Percentiles rank a stretch among this genome's conserved stretches.
phyloP scores from a whole-genome alignment of 2,888 invertebrate species.

The Troides oblongomaculatus region DNA sequence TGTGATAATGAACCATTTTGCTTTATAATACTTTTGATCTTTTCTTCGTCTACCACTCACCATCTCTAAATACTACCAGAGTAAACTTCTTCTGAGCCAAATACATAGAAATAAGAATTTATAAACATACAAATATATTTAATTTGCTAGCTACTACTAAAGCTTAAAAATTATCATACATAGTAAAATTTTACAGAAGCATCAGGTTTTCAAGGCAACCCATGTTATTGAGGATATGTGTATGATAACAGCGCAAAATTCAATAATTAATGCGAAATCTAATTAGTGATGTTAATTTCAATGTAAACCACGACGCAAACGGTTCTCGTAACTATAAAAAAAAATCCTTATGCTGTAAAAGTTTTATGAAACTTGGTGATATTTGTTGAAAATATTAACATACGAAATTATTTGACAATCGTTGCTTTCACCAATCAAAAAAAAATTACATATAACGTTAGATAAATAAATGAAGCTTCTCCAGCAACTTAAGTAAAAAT shows the following conservation, averaged over 20 bases:
- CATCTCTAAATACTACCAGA: too few relatives aligned
- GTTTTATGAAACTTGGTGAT: background rate
- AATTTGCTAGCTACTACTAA: background rate
- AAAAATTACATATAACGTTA: background rate
- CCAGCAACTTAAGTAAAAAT: too few relatives aligned
- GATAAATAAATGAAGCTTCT: too few relatives aligned
- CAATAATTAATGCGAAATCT: slow-evolving; percentile 56
- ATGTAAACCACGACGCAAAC: slow-evolving; percentile 26
- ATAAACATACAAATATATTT: background rate
- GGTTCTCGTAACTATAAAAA: slow-evolving; percentile 24
- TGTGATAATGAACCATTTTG: too few relatives aligned
- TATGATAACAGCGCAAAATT: slow-evolving; percentile 14
- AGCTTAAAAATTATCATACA: background rate
- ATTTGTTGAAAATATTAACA: background rate
- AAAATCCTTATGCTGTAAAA: slow-evolving; percentile 14
- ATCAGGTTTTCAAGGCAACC: slow-evolving; percentile 57
- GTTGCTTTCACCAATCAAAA: background rate
- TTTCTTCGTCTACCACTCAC: too few relatives aligned
- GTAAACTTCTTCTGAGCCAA: too few relatives aligned
- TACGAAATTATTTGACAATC: background rate
- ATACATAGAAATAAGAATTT: too few relatives aligned
- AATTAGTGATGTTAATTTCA: slow-evolving; percentile 51
- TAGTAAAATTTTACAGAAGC: slow-evolving; percentile 8
- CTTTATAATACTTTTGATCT: too few relatives aligned
- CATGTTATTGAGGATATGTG: slow-evolving; percentile 37